These are phyloP conservation scores for Apodemia zela DNA, from an alignment of 2,888 invertebrate genomes.

Conservation along the genomic window DNA sequence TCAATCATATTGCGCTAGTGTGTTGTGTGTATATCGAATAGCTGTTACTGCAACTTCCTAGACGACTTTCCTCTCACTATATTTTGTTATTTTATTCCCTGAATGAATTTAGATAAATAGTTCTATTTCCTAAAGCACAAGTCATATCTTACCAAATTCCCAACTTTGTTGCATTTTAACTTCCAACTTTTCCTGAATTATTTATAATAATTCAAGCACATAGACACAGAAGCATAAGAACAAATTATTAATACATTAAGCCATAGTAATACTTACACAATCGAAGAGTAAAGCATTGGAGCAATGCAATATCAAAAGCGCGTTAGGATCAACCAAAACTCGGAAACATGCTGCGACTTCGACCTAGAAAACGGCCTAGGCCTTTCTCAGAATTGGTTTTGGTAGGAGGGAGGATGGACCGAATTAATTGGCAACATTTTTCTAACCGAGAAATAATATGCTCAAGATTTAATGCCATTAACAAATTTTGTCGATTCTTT, in stretches of 20 bases:
- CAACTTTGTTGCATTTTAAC: too few relatives aligned
- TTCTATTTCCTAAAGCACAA: too few relatives aligned
- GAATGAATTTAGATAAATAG: too few relatives aligned
- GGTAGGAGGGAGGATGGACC: conserved; percentile 29
- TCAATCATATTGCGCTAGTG: too few relatives aligned
- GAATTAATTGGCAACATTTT: background rate
- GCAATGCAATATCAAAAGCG: conserved; percentile 56
- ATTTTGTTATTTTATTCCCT: too few relatives aligned
- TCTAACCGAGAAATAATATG: background rate
- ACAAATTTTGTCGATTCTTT: too few relatives aligned
- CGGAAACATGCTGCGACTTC: conserved; percentile 77
- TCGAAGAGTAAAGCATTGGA: conserved; percentile 39
- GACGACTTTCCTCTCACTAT: too few relatives aligned
- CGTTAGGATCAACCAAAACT: conserved; percentile 73
- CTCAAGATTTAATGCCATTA: background rate
- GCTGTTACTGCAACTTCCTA: background rate
- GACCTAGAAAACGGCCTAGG: conserved; percentile 77
- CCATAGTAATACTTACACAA: conserved; percentile 34
- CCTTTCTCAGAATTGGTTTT: conserved; percentile 71
- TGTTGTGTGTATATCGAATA: background rate
- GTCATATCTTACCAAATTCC: too few relatives aligned
- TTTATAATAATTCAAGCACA: conserved; percentile 4
- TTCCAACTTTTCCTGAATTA: background rate
- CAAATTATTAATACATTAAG: conserved; percentile 20
- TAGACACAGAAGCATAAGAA: background rate